Conservation (phyloP, 2,113 vertebrate species). For the Peromyscus maniculatus region DNA sequence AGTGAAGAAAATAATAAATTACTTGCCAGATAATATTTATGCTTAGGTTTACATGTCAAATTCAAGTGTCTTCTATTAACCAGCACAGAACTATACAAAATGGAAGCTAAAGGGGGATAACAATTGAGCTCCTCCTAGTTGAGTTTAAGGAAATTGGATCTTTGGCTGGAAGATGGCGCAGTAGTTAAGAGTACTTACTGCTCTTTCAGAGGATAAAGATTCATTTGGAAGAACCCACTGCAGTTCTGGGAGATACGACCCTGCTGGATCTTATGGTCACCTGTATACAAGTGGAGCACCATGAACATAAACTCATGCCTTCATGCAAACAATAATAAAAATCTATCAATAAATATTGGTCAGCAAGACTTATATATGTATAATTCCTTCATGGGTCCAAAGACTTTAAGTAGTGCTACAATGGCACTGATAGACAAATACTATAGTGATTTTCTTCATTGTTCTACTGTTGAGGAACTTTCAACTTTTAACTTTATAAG, state of each 20-base stretch:
- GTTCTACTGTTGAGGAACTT: background rate
- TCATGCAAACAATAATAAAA: background rate
- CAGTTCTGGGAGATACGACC: background rate
- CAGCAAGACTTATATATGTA: no score
- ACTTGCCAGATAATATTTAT: background rate
- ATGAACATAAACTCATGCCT: background rate
- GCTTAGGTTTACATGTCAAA: background rate
- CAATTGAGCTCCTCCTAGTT: background rate
- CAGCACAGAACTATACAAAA: background rate
- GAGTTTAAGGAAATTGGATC: background rate
- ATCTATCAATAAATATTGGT: background rate
- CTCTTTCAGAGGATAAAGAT: background rate
- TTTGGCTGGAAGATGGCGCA: background rate
- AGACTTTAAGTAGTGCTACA: slow-evolving; percentile 5
- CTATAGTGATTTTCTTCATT: background rate
- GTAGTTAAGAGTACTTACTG: background rate
- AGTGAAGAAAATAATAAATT: background rate
- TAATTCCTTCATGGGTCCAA: background rate
- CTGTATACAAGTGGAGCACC: background rate
- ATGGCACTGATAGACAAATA: background rate
- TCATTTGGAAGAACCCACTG: background rate
- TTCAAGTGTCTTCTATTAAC: background rate
- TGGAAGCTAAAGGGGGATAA: background rate
- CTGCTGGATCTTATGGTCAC: background rate
- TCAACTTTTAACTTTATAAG: background rate